Evolutionary conservation across 1,140 invertebrate species (phyloP).

Genomic region (Drosophila erecta): DNA sequence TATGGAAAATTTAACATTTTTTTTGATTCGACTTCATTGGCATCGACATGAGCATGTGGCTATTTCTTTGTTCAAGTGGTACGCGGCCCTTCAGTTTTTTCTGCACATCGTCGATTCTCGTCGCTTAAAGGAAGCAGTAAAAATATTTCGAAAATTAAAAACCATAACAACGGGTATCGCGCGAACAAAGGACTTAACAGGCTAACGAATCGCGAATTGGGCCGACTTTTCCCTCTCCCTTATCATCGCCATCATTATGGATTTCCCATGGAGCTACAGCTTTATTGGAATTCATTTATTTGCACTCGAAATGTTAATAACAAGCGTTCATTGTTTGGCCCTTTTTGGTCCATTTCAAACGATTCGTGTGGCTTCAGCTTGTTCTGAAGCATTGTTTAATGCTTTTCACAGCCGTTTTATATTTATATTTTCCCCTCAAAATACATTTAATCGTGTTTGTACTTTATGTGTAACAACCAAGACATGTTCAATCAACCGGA

Average conservation of each 20-base stretch:
- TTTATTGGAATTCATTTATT: slow-evolving; percentile 40
- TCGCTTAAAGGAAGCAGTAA: slow-evolving; percentile 1
- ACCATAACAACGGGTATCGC: slow-evolving; percentile 32
- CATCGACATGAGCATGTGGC: slow-evolving; percentile 5
- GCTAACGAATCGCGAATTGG: slow-evolving; percentile 30
- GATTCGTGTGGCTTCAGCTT: not conserved
- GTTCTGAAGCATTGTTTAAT: not conserved
- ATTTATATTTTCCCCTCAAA: not conserved
- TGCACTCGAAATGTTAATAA: slow-evolving; percentile 51
- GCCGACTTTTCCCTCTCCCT: slow-evolving; percentile 6
- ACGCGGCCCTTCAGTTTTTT: not conserved
- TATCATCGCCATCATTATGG: slow-evolving; percentile 32
- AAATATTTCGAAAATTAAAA: slow-evolving; percentile 48
- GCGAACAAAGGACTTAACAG: slow-evolving; percentile 41
- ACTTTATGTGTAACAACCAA: not conserved
- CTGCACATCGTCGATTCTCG: slow-evolving; percentile 6
- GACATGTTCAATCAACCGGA: not conserved
- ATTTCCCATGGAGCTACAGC: slow-evolving; percentile 3
- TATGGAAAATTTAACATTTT: slow-evolving; percentile 21
- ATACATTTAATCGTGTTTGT: not conserved
- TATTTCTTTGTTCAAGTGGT: slow-evolving; percentile 15
- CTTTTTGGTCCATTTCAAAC: slow-evolving; percentile 2
- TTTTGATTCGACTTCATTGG: slow-evolving; percentile 20
- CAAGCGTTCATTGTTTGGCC: slow-evolving; percentile 3
- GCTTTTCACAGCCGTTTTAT: not conserved